phyloP scores from a whole-genome alignment of 2,888 invertebrate genomes.

The Ichneumoninae sp. region DNA sequence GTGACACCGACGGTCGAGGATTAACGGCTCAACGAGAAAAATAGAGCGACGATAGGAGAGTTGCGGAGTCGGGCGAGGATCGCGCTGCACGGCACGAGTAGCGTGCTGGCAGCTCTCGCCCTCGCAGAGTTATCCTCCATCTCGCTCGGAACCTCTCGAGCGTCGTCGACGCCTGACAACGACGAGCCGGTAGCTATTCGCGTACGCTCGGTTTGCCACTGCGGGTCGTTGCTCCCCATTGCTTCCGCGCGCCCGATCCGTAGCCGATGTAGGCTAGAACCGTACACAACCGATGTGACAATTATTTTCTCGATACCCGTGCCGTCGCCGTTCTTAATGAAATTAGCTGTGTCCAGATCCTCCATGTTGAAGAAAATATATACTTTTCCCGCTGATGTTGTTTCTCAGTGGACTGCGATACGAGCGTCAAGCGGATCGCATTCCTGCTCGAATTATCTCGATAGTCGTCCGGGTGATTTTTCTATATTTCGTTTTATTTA shows the following conservation, averaged over 20 bases:
- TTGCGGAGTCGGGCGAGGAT: neutral
- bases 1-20: neutral
- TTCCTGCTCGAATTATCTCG: too few relatives aligned
- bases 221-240: slow-evolving; percentile 62
- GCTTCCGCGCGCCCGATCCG: slow-evolving; percentile 15
- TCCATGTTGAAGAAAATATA: neutral
- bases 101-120: slow-evolving; percentile 15
- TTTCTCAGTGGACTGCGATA: neutral
- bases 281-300: slow-evolving; percentile 24
- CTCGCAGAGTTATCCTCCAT: slow-evolving; percentile 14
- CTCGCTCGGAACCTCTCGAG: slow-evolving; percentile 28
- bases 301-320: slow-evolving; percentile 32
- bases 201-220: slow-evolving; percentile 49
- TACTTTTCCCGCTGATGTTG: neutral
- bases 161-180: slow-evolving; percentile 49
- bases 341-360: too few relatives aligned
- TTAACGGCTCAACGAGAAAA: neutral
- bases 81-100: neutral
- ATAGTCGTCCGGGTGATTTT: too few relatives aligned
- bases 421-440: neutral
- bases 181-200: slow-evolving; percentile 53
- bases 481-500: too few relatives aligned
- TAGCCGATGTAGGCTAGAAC: neutral
- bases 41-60: neutral
- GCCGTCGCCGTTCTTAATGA: neutral